These are phyloP conservation scores for Perithous albicinctus DNA, from an alignment of 2,888 invertebrate species.

Conservation along the genomic window DNA sequence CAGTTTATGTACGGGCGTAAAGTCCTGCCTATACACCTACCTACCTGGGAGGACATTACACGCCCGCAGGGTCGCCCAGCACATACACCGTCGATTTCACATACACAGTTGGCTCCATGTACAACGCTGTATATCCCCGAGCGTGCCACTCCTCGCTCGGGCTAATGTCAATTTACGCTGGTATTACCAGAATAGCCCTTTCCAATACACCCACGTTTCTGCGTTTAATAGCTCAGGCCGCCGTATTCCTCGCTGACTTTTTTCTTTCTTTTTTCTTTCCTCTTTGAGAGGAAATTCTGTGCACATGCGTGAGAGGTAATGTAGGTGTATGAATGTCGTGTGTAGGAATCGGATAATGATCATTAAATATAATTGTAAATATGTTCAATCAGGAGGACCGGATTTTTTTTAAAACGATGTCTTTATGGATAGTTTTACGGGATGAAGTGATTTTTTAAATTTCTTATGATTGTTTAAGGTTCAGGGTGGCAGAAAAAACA, in stretches of 20 bases:
- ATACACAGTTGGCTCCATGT: slow-evolving; percentile 30
- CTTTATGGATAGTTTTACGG: not conserved
- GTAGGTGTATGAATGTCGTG: not conserved
- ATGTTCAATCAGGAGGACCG: not conserved
- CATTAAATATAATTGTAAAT: slow-evolving; percentile 16
- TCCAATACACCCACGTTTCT: slow-evolving; percentile 68
- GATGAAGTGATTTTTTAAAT: not conserved
- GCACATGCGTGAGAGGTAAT: slow-evolving; percentile 15
- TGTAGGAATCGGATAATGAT: not conserved
- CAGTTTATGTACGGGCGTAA: slow-evolving; percentile 70
- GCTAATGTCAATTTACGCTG: slow-evolving; percentile 72
- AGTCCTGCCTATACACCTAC: slow-evolving; percentile 52
- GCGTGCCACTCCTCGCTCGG: slow-evolving; percentile 66
- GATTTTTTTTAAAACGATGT: not conserved
- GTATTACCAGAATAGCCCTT: slow-evolving; percentile 71
- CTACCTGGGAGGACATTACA: slow-evolving; percentile 45
- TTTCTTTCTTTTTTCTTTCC: slow-evolving; percentile 22
- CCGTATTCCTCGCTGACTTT: slow-evolving; percentile 58
- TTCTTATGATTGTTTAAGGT: no score
- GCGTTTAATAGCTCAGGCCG: slow-evolving; percentile 63
- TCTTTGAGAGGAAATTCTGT: not conserved
- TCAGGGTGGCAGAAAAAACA: no score
- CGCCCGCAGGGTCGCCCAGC: slow-evolving; percentile 39
- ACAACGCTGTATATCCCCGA: slow-evolving; percentile 41
- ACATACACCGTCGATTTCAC: slow-evolving; percentile 42